Percentiles rank a stretch among this genome's conserved stretches.
Conservation (phyloP, 2,797 vertebrate genomes). For the Discoglossus pictus region DNA sequence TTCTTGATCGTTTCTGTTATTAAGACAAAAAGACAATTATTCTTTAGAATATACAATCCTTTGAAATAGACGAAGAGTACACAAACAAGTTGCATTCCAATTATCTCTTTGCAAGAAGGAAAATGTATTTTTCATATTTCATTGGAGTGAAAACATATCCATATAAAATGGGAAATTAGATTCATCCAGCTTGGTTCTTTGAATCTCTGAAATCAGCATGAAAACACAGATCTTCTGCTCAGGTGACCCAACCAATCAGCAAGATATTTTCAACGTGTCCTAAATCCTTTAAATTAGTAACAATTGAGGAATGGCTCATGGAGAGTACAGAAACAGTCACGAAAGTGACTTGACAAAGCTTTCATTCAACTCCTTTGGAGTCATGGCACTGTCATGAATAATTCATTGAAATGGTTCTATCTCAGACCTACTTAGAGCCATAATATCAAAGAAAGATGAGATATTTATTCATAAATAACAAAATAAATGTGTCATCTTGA, state of each 20-base stretch:
- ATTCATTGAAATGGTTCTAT: background rate
- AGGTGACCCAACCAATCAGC: constrained; percentile 41
- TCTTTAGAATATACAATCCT: too few species aligned
- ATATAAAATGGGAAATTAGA: constrained; percentile 11
- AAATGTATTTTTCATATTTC: too few species aligned
- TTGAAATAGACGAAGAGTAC: too few species aligned
- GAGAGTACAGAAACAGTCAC: constrained; percentile 4
- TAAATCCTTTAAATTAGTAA: constrained; percentile 53
- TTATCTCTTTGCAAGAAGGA: too few species aligned
- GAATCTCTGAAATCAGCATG: constrained; percentile 26
- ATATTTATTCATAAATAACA: background rate
- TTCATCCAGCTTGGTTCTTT: constrained; percentile 15
- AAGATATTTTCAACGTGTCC: constrained; percentile 42
- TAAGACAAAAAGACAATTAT: too few species aligned
- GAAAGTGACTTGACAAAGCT: constrained; percentile 19
- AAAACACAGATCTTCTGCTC: constrained; percentile 22
- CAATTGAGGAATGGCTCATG: constrained; percentile 50
- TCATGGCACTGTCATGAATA: background rate
- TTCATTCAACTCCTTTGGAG: background rate
- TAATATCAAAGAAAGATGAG: background rate
- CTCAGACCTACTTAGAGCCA: background rate
- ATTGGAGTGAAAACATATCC: constrained; percentile 20
- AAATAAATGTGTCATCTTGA: background rate
- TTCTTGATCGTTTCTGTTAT: too few species aligned
- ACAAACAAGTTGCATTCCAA: too few species aligned